Evolutionary conservation across 1,140 invertebrate species (phyloP).

Genomic region (Papilio glaucus): DNA sequence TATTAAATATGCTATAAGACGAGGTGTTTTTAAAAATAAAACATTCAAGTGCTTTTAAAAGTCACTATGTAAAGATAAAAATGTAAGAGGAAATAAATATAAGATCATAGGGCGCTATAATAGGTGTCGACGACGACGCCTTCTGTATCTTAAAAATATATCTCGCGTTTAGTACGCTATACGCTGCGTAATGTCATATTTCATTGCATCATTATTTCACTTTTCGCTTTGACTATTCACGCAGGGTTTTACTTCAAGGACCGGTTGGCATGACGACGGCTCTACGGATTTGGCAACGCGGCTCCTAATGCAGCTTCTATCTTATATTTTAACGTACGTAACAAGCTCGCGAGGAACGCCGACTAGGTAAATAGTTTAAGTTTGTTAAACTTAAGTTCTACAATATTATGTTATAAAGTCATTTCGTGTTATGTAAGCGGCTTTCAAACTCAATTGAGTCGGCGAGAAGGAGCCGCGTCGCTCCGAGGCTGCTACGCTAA

Average conservation of each 20-base stretch:
- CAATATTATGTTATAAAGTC: constrained; percentile 68
- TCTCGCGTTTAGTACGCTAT: constrained; percentile 28
- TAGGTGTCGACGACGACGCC: constrained; percentile 29
- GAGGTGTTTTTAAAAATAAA: too few species aligned
- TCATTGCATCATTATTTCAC: constrained; percentile 68
- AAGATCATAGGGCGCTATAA: constrained; percentile 2
- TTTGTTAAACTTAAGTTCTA: constrained; percentile 54
- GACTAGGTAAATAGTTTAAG: constrained; percentile 74
- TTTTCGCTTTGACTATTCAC: constrained; percentile 59
- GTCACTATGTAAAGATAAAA: not conserved
- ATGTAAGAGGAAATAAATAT: not conserved
- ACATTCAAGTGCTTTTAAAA: not conserved
- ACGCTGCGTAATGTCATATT: constrained; percentile 52
- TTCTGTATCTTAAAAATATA: constrained; percentile 22
- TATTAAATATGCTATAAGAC: too few species aligned
- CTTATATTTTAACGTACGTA: constrained; percentile 59
- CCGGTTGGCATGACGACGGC: constrained; percentile 62
- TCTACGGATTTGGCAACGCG: constrained; percentile 59
- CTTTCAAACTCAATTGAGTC: constrained; percentile 55
- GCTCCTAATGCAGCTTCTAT: constrained; percentile 60
- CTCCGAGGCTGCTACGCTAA: constrained; percentile 11
- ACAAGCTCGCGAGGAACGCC: constrained; percentile 64
- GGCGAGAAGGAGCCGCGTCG: not conserved
- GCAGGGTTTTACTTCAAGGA: constrained; percentile 50
- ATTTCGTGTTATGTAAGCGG: constrained; percentile 57